A percentile compares a stretch with the other conserved stretches of the same genome.
Conservation (phyloP, 2,888 invertebrate species). For the Pediacus dermestoides region DNA sequence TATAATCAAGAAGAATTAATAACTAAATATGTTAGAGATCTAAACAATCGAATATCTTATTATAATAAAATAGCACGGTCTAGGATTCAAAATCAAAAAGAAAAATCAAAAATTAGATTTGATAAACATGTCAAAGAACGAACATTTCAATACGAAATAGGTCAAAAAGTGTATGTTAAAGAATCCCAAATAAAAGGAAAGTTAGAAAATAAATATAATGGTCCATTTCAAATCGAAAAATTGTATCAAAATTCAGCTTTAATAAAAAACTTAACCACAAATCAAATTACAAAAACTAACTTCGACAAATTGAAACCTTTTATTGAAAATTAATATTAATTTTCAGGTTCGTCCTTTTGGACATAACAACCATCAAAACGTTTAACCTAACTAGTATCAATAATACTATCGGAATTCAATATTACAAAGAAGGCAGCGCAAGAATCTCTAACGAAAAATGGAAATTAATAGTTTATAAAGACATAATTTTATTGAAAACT, state of each 20-base stretch:
- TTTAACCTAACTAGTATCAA: too few species aligned
- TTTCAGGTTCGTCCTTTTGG: slow-evolving; percentile 11
- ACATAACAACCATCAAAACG: too few species aligned
- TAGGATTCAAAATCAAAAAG: slow-evolving; percentile 13
- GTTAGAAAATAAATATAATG: slow-evolving; percentile 19
- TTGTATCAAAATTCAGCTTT: too few species aligned
- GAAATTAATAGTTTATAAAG: too few species aligned
- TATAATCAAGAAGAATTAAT: slow-evolving; percentile 21
- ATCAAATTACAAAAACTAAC: not conserved
- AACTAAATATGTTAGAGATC: slow-evolving; percentile 20
- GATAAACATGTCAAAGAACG: slow-evolving; percentile 10
- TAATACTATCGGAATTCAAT: slow-evolving; percentile 3
- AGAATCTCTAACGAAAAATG: slow-evolving; percentile 6
- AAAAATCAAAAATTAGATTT: slow-evolving; percentile 19
- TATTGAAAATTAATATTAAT: slow-evolving; percentile 7
- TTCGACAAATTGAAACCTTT: slow-evolving; percentile 13
- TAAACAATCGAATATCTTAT: slow-evolving; percentile 15
- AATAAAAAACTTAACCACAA: slow-evolving; percentile 1
- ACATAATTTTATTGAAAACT: slow-evolving; percentile 1
- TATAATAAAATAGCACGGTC: slow-evolving; percentile 18
- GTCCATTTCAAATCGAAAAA: slow-evolving; percentile 13
- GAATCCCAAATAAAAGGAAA: slow-evolving; percentile 19
- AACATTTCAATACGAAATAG: slow-evolving; percentile 13
- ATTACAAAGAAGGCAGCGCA: slow-evolving; percentile 11
- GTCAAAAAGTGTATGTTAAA: slow-evolving; percentile 18